Percentiles rank a stretch among this genome's conserved stretches.
phyloP scores from a whole-genome alignment of 1,140 invertebrate species.

The Papilio aristodemus region DNA sequence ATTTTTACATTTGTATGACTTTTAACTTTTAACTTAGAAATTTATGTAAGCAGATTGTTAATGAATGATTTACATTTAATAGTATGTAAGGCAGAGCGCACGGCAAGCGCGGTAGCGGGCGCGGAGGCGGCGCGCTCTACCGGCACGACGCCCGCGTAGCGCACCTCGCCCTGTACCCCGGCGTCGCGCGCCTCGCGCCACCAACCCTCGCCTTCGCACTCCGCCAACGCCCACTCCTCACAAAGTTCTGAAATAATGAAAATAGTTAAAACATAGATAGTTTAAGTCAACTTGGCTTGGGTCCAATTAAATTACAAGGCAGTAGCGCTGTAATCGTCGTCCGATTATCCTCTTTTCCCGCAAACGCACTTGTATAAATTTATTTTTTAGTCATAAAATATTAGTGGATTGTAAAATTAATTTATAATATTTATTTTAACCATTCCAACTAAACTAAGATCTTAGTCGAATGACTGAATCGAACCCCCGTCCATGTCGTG shows the following conservation, averaged over 20 bases:
- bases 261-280: neutral
- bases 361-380: too few species aligned
- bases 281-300: neutral
- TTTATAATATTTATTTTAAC: too few species aligned
- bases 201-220: slow-evolving; percentile 81
- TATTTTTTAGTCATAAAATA: too few species aligned
- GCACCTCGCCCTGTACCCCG: slow-evolving; percentile 60
- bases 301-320: too few species aligned
- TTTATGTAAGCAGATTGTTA: slow-evolving; percentile 87
- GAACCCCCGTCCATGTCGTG: too few species aligned
- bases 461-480: too few species aligned
- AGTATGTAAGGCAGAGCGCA: slow-evolving; percentile 81
- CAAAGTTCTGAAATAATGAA: slow-evolving; percentile 84
- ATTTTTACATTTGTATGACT: too few species aligned
- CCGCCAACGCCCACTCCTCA: slow-evolving; percentile 88
- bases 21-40: too few species aligned
- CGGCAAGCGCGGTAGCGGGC: slow-evolving; percentile 79
- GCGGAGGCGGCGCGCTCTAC: slow-evolving; percentile 78
- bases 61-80: slow-evolving; percentile 82
- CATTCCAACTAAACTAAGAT: too few species aligned
- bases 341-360: too few species aligned
- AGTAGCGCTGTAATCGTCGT: too few species aligned
- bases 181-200: slow-evolving; percentile 69
- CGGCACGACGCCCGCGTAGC: slow-evolving; percentile 83
- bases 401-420: too few species aligned